These are phyloP conservation scores for Gonioctena quinquepunctata DNA, from an alignment of 1,140 invertebrate genomes.

Conservation along the genomic window DNA sequence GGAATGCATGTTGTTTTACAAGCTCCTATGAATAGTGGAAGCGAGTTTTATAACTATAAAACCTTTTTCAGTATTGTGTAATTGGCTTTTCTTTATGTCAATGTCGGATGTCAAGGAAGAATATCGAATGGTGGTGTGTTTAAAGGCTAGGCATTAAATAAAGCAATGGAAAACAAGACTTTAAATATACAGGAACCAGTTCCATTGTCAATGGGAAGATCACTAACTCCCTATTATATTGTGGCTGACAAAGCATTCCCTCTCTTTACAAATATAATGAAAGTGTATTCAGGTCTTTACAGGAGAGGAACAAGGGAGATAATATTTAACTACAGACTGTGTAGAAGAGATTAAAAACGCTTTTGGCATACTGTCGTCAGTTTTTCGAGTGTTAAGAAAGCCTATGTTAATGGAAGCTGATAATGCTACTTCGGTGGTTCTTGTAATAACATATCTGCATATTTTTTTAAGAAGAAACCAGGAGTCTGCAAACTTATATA, in stretches of 20 bases:
- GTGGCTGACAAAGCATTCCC: conserved; percentile 58
- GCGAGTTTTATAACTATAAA: conserved; percentile 45
- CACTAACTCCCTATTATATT: conserved; percentile 36
- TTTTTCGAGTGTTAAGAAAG: conserved; percentile 40
- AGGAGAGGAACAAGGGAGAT: conserved; percentile 23
- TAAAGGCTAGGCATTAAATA: neutral
- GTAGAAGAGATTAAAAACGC: conserved; percentile 17
- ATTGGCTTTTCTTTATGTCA: conserved; percentile 55
- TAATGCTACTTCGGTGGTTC: conserved; percentile 34
- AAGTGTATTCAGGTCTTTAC: conserved; percentile 51
- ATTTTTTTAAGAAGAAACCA: conserved; percentile 40
- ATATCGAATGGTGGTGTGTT: conserved; percentile 34
- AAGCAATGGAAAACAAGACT: neutral
- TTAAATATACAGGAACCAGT: conserved; percentile 36
- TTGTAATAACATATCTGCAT: conserved; percentile 43
- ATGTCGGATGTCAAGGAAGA: conserved; percentile 49
- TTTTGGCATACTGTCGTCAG: conserved; percentile 17
- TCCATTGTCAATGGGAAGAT: conserved; percentile 23
- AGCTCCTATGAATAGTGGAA: conserved; percentile 25
- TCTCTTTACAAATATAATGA: conserved; percentile 53
- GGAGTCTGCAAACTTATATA: neutral
- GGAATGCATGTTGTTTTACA: conserved; percentile 48
- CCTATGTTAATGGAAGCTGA: conserved; percentile 42
- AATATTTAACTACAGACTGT: conserved; percentile 25
- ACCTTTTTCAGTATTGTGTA: conserved; percentile 53